Evolutionary conservation across 2,113 vertebrate species (phyloP), one percentile per base, ranked within the genome.

Genomic region (Paralichthys olivaceus): DNA sequence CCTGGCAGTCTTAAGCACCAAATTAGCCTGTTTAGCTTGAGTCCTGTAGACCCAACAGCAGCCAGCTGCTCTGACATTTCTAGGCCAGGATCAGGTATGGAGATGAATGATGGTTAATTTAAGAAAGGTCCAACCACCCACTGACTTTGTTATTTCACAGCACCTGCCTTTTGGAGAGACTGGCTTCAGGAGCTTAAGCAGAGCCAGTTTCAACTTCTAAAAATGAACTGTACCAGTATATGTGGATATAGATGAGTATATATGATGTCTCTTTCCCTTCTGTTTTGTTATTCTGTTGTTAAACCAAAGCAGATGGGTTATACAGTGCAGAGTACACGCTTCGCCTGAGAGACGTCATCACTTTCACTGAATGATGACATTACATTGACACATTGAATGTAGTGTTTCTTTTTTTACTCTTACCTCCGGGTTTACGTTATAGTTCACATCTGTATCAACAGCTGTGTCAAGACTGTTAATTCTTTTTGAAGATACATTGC

Each of bases 31-130:
- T 82, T 84, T 51, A 77, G 77, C 61, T 65, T 4, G 11, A 26
- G 34, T 79, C 75, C 73, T 71, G 69, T 69, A 86, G 72, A 80
- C 80, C 73, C 49, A 68, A 62, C 70, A 59, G 76, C 74, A 75
- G 65, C 51, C 64, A 57, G 77, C 72, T 68, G 57, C 73, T 59
- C 59, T 88, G 84, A 87, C 81, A 84, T 90, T 89, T 90, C 85
- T 80, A 72, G 84, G 70, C 64, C 77, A 81, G 86, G 43, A 74
- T 72, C 79, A 81, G 78, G 84, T 85, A 69, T 40, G 28, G 40
- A 82, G 78, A 87, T 87, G 84, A 88, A 88, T 78, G 73, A 71
- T 61, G 77, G 69, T 80, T 86, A 68, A 87, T 74, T 82, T 78
- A 71, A 66, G 59, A 77, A 81, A 83, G 67, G 71, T 13, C 73